Evolutionary conservation across 2,888 invertebrate genomes (phyloP).

Genomic region (Leptopilina myrica): DNA sequence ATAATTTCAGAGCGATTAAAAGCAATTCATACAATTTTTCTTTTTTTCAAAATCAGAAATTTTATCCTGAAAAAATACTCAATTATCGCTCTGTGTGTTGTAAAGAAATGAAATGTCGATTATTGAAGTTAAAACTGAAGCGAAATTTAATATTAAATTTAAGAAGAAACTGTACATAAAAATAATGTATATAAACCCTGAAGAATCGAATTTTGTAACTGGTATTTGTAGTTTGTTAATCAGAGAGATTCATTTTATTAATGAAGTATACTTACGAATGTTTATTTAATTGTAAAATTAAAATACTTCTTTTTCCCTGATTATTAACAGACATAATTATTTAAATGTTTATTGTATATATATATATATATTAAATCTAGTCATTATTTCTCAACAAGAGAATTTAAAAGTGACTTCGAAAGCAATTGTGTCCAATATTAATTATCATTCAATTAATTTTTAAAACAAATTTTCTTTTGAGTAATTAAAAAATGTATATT

Average conservation of each 20-base stretch:
- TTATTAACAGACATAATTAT: neutral
- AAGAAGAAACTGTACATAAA: slow-evolving; percentile 15
- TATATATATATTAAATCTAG: slow-evolving; percentile 43
- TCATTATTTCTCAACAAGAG: no score
- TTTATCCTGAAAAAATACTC: slow-evolving; percentile 35
- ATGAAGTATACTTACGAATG: neutral
- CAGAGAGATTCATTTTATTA: slow-evolving; percentile 2
- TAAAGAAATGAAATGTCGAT: neutral
- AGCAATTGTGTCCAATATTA: no score
- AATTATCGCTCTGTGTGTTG: slow-evolving; percentile 25
- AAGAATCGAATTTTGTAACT: slow-evolving; percentile 35
- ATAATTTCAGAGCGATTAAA: slow-evolving; percentile 12
- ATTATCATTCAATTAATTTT: no score
- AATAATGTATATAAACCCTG: slow-evolving; percentile 25
- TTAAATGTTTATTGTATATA: slow-evolving; percentile 43
- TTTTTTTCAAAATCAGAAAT: slow-evolving; percentile 27
- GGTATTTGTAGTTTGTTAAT: slow-evolving; percentile 5
- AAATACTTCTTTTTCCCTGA: neutral
- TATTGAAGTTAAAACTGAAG: neutral
- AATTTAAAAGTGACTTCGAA: no score
- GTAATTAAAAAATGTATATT: no score
- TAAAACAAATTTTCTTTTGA: no score
- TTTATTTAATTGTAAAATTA: neutral
- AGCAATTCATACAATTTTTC: no score
- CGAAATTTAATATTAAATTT: slow-evolving; percentile 3